Conservation (phyloP, 2,113 vertebrate genomes). For the Silurus asotus region DNA sequence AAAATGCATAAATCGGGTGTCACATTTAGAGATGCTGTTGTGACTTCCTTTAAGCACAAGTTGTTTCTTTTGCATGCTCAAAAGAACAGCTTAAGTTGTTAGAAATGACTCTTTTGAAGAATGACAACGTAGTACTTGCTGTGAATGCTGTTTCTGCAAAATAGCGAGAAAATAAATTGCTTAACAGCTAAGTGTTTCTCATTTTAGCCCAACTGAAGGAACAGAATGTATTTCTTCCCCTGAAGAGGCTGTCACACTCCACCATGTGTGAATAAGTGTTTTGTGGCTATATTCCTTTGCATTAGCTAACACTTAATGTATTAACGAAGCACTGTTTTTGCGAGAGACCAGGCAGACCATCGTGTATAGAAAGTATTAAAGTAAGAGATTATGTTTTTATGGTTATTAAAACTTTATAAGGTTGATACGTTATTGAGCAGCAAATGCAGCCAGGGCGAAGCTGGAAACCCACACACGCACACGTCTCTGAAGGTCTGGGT, state of each 20-base stretch:
- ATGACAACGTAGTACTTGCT: conserved; percentile 15
- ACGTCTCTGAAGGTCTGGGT: conserved; percentile 30
- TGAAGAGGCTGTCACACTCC: conserved; percentile 20
- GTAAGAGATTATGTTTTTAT: neutral
- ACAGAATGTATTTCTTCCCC: conserved; percentile 29
- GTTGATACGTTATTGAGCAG: conserved; percentile 10
- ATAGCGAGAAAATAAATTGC: conserved; percentile 28
- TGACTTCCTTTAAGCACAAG: conserved; percentile 35
- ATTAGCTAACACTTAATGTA: neutral
- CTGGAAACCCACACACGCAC: conserved; percentile 28
- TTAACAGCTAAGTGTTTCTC: conserved; percentile 42
- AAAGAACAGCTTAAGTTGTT: conserved; percentile 28
- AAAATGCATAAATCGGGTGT: conserved; percentile 33
- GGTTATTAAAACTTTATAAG: neutral
- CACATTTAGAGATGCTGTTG: conserved; percentile 20
- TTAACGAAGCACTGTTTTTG: neutral
- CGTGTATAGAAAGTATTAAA: neutral
- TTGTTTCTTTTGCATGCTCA: neutral
- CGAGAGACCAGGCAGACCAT: neutral
- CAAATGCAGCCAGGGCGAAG: conserved; percentile 22
- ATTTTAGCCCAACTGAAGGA: conserved; percentile 36
- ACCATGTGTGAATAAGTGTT: conserved; percentile 7
- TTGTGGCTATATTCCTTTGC: neutral
- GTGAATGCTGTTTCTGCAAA: conserved; percentile 25
- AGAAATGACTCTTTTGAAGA: conserved; percentile 23